Conservation (phyloP, 2,113 vertebrate genomes). For the Epinephelus moara region DNA sequence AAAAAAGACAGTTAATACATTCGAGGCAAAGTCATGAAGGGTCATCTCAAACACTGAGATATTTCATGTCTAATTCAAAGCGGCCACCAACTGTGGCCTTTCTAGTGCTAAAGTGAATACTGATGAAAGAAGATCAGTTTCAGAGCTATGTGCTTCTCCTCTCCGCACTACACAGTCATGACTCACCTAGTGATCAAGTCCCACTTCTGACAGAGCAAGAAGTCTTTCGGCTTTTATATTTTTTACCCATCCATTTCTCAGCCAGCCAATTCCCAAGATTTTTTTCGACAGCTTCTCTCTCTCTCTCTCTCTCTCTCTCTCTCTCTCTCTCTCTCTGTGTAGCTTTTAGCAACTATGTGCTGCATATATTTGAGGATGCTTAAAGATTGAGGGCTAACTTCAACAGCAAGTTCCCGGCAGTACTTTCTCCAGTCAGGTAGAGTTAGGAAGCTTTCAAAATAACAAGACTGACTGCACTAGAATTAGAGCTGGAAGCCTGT, state of each 20-base stretch:
- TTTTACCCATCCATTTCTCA: slow-evolving; percentile 20
- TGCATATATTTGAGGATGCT: slow-evolving; percentile 8
- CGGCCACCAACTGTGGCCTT: background rate
- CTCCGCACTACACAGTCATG: background rate
- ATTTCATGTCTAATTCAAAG: slow-evolving; percentile 45
- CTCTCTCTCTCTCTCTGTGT: background rate
- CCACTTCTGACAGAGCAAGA: slow-evolving; percentile 5
- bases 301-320: too few species aligned
- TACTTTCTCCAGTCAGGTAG: slow-evolving; percentile 45
- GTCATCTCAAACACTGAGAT: slow-evolving; percentile 17
- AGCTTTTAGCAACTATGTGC: slow-evolving; percentile 7
- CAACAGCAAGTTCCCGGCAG: slow-evolving; percentile 6
- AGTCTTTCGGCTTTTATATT: slow-evolving; percentile 31
- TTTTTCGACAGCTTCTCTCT: background rate
- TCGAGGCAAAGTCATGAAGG: background rate
- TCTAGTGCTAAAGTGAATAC: slow-evolving; percentile 10
- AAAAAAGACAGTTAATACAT: background rate
- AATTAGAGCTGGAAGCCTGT: slow-evolving; percentile 46
- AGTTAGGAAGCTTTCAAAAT: slow-evolving; percentile 45
- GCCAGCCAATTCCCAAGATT: slow-evolving; percentile 1
- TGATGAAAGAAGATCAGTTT: slow-evolving; percentile 31
- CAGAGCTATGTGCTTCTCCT: slow-evolving; percentile 1
- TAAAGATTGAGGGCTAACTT: slow-evolving; percentile 26
- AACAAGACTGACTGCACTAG: slow-evolving; percentile 37
- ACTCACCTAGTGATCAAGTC: slow-evolving; percentile 39